phyloP scores from a whole-genome alignment of 2,797 vertebrate species.

The Choloepus didactylus region DNA sequence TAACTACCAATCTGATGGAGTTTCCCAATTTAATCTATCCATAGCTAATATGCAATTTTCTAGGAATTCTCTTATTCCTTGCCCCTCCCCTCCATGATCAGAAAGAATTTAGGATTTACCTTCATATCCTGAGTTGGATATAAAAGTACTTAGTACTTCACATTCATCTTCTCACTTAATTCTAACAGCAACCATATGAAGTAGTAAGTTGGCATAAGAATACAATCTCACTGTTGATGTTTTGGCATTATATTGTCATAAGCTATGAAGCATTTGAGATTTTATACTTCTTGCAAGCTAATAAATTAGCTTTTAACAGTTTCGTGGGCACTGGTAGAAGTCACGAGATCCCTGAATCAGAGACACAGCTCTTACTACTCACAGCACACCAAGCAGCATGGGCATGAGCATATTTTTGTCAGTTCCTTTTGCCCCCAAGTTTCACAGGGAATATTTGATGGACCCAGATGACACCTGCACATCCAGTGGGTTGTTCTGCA shows the following conservation, averaged over 20 bases:
- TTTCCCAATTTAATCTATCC: conserved; percentile 9
- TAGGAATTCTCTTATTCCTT: neutral
- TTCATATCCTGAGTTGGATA: neutral
- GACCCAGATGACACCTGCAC: neutral
- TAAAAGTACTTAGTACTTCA: neutral
- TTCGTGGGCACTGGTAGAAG: neutral
- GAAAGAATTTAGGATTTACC: neutral
- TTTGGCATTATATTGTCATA: neutral
- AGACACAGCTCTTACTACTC: neutral
- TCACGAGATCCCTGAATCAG: neutral
- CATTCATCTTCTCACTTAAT: neutral
- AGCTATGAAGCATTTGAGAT: neutral
- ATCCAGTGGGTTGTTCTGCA: neutral
- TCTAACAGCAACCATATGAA: neutral
- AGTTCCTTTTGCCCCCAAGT: neutral
- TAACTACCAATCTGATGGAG: neutral
- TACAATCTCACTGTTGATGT: neutral
- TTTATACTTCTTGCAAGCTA: conserved; percentile 7
- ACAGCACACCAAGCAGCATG: neutral
- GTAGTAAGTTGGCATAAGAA: neutral
- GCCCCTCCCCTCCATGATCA: neutral
- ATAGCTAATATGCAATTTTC: neutral
- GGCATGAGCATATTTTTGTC: neutral
- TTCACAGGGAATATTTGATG: neutral
- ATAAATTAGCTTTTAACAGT: neutral